Evolutionary conservation across 2,888 invertebrate species (phyloP).

Genomic region (Coenonympha glycerion): DNA sequence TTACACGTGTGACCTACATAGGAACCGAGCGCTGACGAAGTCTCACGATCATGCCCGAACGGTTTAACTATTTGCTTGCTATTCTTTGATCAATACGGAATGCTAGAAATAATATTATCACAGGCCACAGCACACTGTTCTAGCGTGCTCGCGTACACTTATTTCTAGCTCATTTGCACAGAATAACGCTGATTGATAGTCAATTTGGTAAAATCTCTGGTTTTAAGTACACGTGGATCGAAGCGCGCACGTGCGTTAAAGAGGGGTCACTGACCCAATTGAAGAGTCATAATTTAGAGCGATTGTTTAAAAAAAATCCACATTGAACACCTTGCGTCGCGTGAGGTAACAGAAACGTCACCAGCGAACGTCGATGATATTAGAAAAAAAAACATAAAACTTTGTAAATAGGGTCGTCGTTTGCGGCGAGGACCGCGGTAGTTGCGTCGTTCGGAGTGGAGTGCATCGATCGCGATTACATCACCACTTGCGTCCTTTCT

Average conservation of each 20-base stretch:
- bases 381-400: slow-evolving; percentile 25
- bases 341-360: slow-evolving; percentile 19
- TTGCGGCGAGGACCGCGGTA: slow-evolving; percentile 32
- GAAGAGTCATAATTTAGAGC: slow-evolving; percentile 17
- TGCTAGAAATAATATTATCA: slow-evolving; percentile 39
- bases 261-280: slow-evolving; percentile 51
- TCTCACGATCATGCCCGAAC: slow-evolving; percentile 50
- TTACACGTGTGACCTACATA: slow-evolving; percentile 76
- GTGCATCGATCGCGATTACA: slow-evolving; percentile 76
- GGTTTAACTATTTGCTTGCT: slow-evolving; percentile 32
- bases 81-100: slow-evolving; percentile 54
- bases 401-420: slow-evolving; percentile 26
- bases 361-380: slow-evolving; percentile 19
- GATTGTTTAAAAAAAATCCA: slow-evolving; percentile 14
- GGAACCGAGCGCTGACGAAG: slow-evolving; percentile 55
- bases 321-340: slow-evolving; percentile 11
- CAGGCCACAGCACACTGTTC: slow-evolving; percentile 32
- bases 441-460: slow-evolving; percentile 43
- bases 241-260: slow-evolving; percentile 43
- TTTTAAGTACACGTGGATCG: slow-evolving; percentile 40
- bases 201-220: slow-evolving; percentile 30
- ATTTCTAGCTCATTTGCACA: slow-evolving; percentile 5
- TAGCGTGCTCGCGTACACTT: slow-evolving; percentile 30
- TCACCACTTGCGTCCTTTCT: slow-evolving; percentile 72
- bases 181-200: slow-evolving; percentile 17